Evolutionary conservation across 2,797 vertebrate genomes (phyloP).

Genomic region (Borostomias antarcticus): DNA sequence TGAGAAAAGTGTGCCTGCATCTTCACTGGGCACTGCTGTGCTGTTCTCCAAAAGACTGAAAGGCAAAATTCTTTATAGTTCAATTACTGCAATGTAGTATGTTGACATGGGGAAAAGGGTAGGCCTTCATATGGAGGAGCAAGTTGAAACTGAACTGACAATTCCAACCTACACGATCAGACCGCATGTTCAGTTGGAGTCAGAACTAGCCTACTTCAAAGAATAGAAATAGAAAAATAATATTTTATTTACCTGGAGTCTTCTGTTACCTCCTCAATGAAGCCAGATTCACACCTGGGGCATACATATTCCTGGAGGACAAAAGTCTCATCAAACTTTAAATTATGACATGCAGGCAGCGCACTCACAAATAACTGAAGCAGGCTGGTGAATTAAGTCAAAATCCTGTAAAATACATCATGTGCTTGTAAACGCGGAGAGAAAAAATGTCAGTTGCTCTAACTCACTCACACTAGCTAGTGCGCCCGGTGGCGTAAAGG

Average conservation of each 20-base stretch:
- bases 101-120: not conserved
- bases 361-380: constrained; percentile 12
- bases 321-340: not conserved
- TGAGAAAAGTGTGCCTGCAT: constrained; percentile 79
- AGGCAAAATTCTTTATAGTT: constrained; percentile 9
- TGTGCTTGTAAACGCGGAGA: not conserved
- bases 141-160: not conserved
- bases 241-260: constrained; percentile 82
- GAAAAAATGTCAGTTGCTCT: constrained; percentile 21
- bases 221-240: not conserved
- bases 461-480: constrained; percentile 21
- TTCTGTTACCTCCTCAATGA: constrained; percentile 90
- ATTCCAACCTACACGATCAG: not conserved
- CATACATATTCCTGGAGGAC: constrained; percentile 85
- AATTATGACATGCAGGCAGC: not conserved
- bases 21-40: constrained; percentile 64
- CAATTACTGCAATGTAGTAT: not conserved
- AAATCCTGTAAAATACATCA: too few species aligned
- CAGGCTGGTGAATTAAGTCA: too few species aligned
- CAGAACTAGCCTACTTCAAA: not conserved
- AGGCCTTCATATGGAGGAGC: not conserved
- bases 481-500: not conserved
- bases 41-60: constrained; percentile 82
- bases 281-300: constrained; percentile 88
- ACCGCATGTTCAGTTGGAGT: too few species aligned